These are phyloP conservation scores for Tetraneura akinire DNA, from an alignment of 1,140 invertebrate genomes.

Conservation along the genomic window DNA sequence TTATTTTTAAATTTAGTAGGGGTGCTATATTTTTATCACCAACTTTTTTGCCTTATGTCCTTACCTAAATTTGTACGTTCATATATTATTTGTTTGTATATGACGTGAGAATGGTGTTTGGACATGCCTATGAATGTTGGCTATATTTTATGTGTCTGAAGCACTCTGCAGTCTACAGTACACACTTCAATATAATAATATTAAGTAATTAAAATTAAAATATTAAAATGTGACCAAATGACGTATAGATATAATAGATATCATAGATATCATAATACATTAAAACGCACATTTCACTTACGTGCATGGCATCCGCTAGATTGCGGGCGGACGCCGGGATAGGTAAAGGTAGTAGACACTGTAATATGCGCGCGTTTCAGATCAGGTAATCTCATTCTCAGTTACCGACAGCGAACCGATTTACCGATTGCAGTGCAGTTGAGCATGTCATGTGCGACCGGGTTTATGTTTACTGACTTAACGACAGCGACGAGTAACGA, in stretches of 20 bases:
- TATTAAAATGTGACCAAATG: background rate
- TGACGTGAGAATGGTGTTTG: too few relatives aligned
- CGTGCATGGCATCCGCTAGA: slow-evolving; percentile 23
- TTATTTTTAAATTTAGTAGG: too few relatives aligned
- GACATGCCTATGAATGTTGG: too few relatives aligned
- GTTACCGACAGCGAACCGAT: background rate
- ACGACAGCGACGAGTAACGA: background rate
- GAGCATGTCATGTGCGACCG: slow-evolving; percentile 20
- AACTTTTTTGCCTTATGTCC: too few relatives aligned
- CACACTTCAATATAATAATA: too few relatives aligned
- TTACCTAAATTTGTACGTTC: too few relatives aligned
- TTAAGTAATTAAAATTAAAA: too few relatives aligned
- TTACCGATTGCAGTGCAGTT: slow-evolving; percentile 28
- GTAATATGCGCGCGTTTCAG: background rate
- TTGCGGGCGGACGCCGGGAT: slow-evolving; percentile 16
- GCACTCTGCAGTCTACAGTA: too few relatives aligned
- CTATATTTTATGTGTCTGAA: too few relatives aligned
- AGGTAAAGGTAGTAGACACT: background rate
- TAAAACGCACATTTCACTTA: slow-evolving; percentile 4
- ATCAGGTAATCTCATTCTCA: slow-evolving; percentile 7
- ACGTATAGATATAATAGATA: background rate
- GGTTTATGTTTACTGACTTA: background rate
- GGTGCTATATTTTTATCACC: too few relatives aligned
- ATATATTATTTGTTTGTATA: too few relatives aligned
- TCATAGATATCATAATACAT: background rate